phyloP scores from a whole-genome alignment of 2,113 vertebrate species.

The Pollimyrus isidori region DNA sequence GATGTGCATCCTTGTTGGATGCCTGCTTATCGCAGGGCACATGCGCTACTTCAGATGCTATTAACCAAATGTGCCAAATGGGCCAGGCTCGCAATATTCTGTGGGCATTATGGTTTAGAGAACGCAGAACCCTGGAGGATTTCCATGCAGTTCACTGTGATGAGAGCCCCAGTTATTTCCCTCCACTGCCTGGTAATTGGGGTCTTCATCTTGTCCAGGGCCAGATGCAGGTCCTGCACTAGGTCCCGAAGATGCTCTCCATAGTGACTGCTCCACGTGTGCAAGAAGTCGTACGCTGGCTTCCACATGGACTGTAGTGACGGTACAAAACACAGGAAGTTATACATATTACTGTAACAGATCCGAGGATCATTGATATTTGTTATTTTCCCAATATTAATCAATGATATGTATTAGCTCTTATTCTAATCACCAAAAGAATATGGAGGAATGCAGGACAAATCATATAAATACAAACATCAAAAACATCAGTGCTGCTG shows the following conservation, averaged over 20 bases:
- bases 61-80: background rate
- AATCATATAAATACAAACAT: background rate
- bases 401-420: background rate
- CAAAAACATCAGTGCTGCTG: background rate
- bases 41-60: background rate
- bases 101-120: slow-evolving; percentile 43
- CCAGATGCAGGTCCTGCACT: slow-evolving; percentile 84
- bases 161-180: slow-evolving; percentile 79
- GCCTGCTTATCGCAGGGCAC: background rate
- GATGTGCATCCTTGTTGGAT: background rate
- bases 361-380: background rate
- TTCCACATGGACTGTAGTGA: slow-evolving; percentile 91
- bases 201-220: slow-evolving; percentile 90
- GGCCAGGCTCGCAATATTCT: background rate
- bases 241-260: slow-evolving; percentile 78
- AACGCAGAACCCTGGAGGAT: slow-evolving; percentile 67
- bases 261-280: slow-evolving; percentile 79
- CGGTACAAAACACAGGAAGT: slow-evolving; percentile 11
- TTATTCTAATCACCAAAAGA: background rate
- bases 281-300: slow-evolving; percentile 93
- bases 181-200: slow-evolving; percentile 88
- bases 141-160: slow-evolving; percentile 85
- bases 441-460: background rate
- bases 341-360: background rate
- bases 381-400: background rate